These are phyloP conservation scores for Tanypteryx hageni DNA, from an alignment of 2,888 invertebrate species.

Conservation along the genomic window DNA sequence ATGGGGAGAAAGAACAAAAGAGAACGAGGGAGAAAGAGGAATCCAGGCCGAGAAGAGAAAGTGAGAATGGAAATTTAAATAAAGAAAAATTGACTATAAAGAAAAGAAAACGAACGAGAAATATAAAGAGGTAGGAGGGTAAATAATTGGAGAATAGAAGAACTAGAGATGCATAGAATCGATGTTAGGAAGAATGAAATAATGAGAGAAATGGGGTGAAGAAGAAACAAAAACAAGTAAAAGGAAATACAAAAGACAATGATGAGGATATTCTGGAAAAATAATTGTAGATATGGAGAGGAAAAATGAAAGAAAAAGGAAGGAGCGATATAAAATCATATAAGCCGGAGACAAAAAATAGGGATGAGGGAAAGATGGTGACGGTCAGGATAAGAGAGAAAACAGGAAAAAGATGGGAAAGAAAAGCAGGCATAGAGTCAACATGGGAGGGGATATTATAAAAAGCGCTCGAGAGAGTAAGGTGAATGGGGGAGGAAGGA, in stretches of 20 bases:
- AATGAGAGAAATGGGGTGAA: neutral
- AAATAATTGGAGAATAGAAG: neutral
- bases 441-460: neutral
- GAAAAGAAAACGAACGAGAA: neutral
- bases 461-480: slow-evolving; percentile 16
- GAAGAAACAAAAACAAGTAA: neutral
- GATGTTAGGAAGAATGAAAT: neutral
- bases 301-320: too few relatives aligned
- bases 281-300: too few relatives aligned
- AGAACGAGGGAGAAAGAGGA: neutral
- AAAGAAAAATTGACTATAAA: neutral
- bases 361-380: neutral
- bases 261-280: too few relatives aligned
- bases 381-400: neutral
- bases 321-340: too few relatives aligned
- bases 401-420: neutral
- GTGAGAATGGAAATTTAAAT: neutral
- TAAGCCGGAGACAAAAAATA: too few relatives aligned
- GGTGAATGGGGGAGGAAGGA: neutral
- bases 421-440: slow-evolving; percentile 1
- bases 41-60: neutral
- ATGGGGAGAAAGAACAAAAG: slow-evolving; percentile 1
- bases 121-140: neutral
- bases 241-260: neutral
- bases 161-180: neutral